Evolutionary conservation across 2,113 vertebrate genomes (phyloP), one percentile per base, ranked within the genome.

Genomic region (Cercocebus atys): DNA sequence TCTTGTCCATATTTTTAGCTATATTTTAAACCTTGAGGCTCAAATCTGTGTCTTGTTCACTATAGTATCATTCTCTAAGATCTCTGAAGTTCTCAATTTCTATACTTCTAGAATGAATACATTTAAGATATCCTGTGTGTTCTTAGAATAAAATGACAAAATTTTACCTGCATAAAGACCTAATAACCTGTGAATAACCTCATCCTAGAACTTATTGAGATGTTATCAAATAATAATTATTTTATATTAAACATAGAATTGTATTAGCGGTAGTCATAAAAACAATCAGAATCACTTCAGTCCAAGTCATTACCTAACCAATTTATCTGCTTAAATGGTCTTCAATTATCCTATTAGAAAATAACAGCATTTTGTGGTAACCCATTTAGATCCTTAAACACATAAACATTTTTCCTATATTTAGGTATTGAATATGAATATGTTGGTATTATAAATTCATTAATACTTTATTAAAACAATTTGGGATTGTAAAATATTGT

Each of bases 161-260:
- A 30, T 94, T 81, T 93, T 72, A 5, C 59, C 6, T 85, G 17
- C 8, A n/a, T 23, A 32, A 82, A 72, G 11, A 70, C 10, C 25
- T 80, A 72, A 87, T 91, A 50, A 61, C 6, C 16, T 92, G 1
- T 35, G 43, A 94, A 70, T 18, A 68, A 68, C 13, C 22, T 86
- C 23, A 50, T 57, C 12, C 6, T 50, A 70, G 59, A 70, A 78
- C 16, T 88, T 35, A 82, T 78, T 66, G 82, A 40, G 35, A 59
- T 93, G 23, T 76, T 93, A 81, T 50, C 22, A 70, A 57, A 3
- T 20, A 35, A 82, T 55, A 64, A 85, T 90, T 90, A 94, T 75
- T 93, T 94, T 88, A 17, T 79, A 47, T 79, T 80, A 88, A 95
- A 88, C 8, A 52, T 88, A 92, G 47, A 72, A 90, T 32, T 73